Evolutionary conservation across 2,797 vertebrate species (phyloP).

Genomic region (Crenuchus spilurus): DNA sequence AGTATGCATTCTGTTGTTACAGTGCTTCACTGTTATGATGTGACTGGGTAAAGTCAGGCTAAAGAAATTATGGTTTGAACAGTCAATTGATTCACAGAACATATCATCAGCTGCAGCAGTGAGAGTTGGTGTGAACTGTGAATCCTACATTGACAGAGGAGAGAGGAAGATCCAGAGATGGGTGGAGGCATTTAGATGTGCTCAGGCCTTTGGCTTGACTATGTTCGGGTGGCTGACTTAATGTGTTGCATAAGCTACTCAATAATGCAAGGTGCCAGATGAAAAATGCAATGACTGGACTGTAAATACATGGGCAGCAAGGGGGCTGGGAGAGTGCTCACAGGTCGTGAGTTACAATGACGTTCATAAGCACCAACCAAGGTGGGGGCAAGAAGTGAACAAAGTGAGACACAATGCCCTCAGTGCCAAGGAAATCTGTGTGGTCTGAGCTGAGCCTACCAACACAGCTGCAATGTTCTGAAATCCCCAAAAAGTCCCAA

Average conservation of each 20-base stretch:
- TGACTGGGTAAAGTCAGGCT: too few species aligned
- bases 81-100: too few species aligned
- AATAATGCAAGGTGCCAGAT: conserved; percentile 75
- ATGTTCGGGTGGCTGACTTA: conserved; percentile 61
- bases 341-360: conserved; percentile 51
- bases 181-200: conserved; percentile 38
- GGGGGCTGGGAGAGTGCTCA: conserved; percentile 44
- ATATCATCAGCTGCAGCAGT: conserved; percentile 28
- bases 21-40: too few species aligned
- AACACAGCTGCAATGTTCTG: too few species aligned
- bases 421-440: background rate
- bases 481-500: too few species aligned
- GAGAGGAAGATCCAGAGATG: conserved; percentile 14
- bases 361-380: conserved; percentile 32
- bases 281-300: conserved; percentile 74
- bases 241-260: conserved; percentile 75
- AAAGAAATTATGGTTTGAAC: too few species aligned
- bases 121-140: conserved; percentile 15
- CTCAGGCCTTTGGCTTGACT: conserved; percentile 60
- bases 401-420: background rate
- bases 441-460: too few species aligned
- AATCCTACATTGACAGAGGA: background rate
- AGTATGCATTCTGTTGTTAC: too few species aligned
- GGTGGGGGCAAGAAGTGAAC: conserved; percentile 29
- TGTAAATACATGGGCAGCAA: conserved; percentile 61